These are phyloP conservation scores for Anoplophora glabripennis DNA, from an alignment of 1,140 invertebrate species.

Conservation along the genomic window DNA sequence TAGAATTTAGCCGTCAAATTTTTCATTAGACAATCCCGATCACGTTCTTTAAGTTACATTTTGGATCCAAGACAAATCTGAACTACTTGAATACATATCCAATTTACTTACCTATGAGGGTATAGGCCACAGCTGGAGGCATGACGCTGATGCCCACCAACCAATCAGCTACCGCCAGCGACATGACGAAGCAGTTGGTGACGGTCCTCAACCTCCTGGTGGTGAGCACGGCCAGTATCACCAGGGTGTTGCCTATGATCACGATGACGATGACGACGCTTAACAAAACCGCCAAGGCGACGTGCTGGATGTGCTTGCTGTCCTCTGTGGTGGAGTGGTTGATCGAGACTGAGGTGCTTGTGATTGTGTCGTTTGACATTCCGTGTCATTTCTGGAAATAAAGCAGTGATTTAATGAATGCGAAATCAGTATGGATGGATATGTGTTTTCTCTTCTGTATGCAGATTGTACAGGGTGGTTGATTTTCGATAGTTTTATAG, in stretches of 20 bases:
- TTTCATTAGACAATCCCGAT: neutral
- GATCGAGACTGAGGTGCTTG: conserved; percentile 1
- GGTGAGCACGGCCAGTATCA: conserved; percentile 88
- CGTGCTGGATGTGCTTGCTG: conserved; percentile 35
- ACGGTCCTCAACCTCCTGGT: conserved; percentile 86
- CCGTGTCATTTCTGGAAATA: conserved; percentile 39
- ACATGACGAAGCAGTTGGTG: conserved; percentile 94
- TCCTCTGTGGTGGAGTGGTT: conserved; percentile 6
- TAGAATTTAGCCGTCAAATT: too few relatives aligned
- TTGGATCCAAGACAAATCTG: too few relatives aligned
- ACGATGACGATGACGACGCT: conserved; percentile 62
- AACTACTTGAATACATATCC: neutral
- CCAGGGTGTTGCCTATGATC: conserved; percentile 82
- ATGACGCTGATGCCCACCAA: conserved; percentile 91
- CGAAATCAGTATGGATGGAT: too few relatives aligned
- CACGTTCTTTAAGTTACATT: too few relatives aligned
- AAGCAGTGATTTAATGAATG: conserved; percentile 2
- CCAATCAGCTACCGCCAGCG: conserved; percentile 86
- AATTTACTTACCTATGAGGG: conserved; percentile 58
- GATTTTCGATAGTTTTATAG: too few relatives aligned
- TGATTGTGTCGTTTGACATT: conserved; percentile 31
- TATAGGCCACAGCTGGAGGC: conserved; percentile 83
- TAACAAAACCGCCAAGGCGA: conserved; percentile 49
- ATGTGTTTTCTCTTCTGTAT: too few relatives aligned
- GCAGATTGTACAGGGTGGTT: too few relatives aligned